Evolutionary conservation across 2,113 vertebrate species (phyloP), one percentile per base, ranked within the genome.

Genomic region (Cavia porcellus): DNA sequence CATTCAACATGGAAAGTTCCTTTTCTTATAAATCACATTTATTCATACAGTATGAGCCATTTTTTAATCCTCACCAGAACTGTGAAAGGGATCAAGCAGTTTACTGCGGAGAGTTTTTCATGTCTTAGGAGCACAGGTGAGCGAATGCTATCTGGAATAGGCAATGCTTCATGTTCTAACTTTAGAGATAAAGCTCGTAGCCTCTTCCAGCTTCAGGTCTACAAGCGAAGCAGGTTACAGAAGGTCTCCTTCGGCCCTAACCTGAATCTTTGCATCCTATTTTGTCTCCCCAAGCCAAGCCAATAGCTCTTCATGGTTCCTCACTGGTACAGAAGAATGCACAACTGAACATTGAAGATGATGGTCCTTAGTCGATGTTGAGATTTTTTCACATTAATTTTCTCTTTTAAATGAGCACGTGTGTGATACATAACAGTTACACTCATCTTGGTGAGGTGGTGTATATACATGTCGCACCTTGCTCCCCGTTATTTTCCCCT

Each of bases 41-140:
- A 47, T 57, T 90, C 45, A 38, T 74, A 42, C 28, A 30, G 52
- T 42, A 30, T 38, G 30, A 55, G 30, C 24, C 5, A 70, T 74
- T 92, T 92, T 68, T 92, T 42, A 30, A 61, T 2, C 11, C 14
- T 86, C 28, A 80, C 45, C 52, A 91, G 4, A 64, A 82, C 72
- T 66, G 10, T 83, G 55, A 90, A 62, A 86, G 47, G 32, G 20
- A 42, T 64, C 61, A 17, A 17, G 70, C 77, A 47, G n/a, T 85
- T 79, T 55, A 88, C 74, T 45, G 12, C 24, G 50, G 64, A 70
- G 57, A 59, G 17, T 50, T 82, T 84, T 74, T 80, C 1, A 11
- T 89, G 61, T 79, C 80, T 72, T 72, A 57, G 57, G 90, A 79
- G 30, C 61, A 86, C 25, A 74, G 87, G 89, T 66, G 38, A 91